phyloP scores from a whole-genome alignment of 1,140 invertebrate species.

The Gyrodactylus salaris region DNA sequence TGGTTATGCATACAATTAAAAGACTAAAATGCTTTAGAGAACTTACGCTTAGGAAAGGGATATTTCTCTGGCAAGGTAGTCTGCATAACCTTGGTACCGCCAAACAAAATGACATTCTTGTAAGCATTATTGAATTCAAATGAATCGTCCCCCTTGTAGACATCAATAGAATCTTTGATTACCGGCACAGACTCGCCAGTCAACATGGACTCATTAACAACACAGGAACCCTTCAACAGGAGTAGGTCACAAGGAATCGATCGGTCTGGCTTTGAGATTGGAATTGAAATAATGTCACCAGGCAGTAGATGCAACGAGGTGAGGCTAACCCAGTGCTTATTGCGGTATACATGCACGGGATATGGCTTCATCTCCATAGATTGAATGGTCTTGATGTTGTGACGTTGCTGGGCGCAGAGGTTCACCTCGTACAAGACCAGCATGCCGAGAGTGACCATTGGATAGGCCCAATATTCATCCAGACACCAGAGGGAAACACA shows the following conservation, averaged over 20 bases:
- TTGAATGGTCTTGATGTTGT: slow-evolving; percentile 95
- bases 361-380: slow-evolving; percentile 97
- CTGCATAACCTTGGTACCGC: slow-evolving; percentile 83
- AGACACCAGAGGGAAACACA: slow-evolving; percentile 91
- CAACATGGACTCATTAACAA: slow-evolving; percentile 85
- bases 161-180: slow-evolving; percentile 39
- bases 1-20: background rate
- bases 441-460: slow-evolving; percentile 83
- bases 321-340: slow-evolving; percentile 55
- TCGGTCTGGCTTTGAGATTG: slow-evolving; percentile 19
- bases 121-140: slow-evolving; percentile 55
- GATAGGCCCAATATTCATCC: slow-evolving; percentile 78
- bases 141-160: slow-evolving; percentile 18
- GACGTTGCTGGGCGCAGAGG: slow-evolving; percentile 73
- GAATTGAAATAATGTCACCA: slow-evolving; percentile 78
- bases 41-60: slow-evolving; percentile 23
- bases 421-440: slow-evolving; percentile 86
- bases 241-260: slow-evolving; percentile 83
- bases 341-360: slow-evolving; percentile 44
- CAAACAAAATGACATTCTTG: slow-evolving; percentile 68
- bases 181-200: slow-evolving; percentile 85
- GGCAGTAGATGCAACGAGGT: slow-evolving; percentile 54
- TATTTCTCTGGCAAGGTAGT: slow-evolving; percentile 52
- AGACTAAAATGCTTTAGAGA: slow-evolving; percentile 5
- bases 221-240: slow-evolving; percentile 58